Percentiles rank a stretch among this genome's conserved stretches.
Evolutionary conservation across 2,113 vertebrate genomes (phyloP).

Genomic region (Lampris incognitus): DNA sequence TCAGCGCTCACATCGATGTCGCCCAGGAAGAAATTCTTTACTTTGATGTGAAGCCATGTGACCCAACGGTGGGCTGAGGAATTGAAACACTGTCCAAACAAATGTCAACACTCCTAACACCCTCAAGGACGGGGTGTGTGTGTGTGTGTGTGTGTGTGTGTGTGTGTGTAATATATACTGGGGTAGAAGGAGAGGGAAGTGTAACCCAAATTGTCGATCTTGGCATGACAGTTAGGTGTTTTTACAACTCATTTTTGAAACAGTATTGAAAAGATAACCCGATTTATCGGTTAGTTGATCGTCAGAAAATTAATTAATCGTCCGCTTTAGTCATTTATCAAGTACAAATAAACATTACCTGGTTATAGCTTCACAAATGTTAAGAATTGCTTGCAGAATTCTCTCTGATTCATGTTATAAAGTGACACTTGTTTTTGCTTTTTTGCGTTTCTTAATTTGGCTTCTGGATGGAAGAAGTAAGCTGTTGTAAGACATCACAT

Average conservation of each 20-base stretch:
- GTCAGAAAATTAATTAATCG: no score
- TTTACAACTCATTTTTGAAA: neutral
- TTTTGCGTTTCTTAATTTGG: no score
- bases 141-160: conserved; percentile 17
- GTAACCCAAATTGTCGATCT: neutral
- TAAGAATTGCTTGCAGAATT: no score
- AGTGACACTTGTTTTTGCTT: no score
- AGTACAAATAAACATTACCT: no score
- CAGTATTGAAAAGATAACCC: neutral
- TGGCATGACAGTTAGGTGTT: neutral
- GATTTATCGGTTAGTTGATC: no score
- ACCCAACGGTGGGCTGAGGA: conserved; percentile 70
- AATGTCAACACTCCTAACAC: conserved; percentile 72
- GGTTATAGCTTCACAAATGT: no score
- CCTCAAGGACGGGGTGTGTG: conserved; percentile 62
- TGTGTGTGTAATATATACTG: neutral
- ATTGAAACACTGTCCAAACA: conserved; percentile 71
- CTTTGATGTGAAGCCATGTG: conserved; percentile 73
- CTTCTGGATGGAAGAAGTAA: no score
- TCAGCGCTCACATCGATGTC: conserved; percentile 52
- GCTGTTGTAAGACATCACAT: no score
- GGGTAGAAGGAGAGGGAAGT: conserved; percentile 2
- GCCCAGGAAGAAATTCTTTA: conserved; percentile 69
- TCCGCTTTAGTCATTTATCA: no score
- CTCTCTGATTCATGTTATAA: no score